Conservation (phyloP, 1,140 invertebrate species). For the Euwallacea similis region DNA sequence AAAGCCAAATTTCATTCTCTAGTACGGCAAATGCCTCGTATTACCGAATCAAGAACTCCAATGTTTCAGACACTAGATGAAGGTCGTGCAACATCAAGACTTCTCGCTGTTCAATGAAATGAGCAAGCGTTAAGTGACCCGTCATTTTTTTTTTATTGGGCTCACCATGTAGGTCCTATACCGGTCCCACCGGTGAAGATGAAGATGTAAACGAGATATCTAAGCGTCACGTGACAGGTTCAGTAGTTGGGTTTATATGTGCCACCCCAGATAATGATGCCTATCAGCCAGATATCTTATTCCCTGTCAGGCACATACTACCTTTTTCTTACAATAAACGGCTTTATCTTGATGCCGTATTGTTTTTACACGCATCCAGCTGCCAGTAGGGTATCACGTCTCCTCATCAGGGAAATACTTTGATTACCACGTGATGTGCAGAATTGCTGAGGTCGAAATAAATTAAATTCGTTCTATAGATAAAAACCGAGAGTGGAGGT, state of each 20-base stretch:
- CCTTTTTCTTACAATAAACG: slow-evolving; percentile 28
- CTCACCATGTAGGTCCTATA: not conserved
- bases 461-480: too few species aligned
- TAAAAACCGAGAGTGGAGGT: too few species aligned
- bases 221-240: slow-evolving; percentile 30
- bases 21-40: too few species aligned
- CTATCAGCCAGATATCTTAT: slow-evolving; percentile 40
- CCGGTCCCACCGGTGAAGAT: slow-evolving; percentile 10
- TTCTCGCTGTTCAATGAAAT: too few species aligned
- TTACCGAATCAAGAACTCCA: too few species aligned
- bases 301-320: slow-evolving; percentile 37
- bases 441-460: too few species aligned
- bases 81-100: too few species aligned
- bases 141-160: not conserved
- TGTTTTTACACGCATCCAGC: slow-evolving; percentile 34
- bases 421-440: not conserved
- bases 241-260: slow-evolving; percentile 29
- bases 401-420: not conserved
- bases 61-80: too few species aligned
- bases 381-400: slow-evolving; percentile 32
- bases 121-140: too few species aligned
- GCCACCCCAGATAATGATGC: slow-evolving; percentile 39
- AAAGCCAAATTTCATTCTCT: too few species aligned
- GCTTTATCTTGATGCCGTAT: slow-evolving; percentile 38
- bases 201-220: slow-evolving; percentile 23